Percentiles rank a stretch among this genome's conserved stretches.
Conservation (phyloP, 2,797 vertebrate species). For the Lophius americanus region DNA sequence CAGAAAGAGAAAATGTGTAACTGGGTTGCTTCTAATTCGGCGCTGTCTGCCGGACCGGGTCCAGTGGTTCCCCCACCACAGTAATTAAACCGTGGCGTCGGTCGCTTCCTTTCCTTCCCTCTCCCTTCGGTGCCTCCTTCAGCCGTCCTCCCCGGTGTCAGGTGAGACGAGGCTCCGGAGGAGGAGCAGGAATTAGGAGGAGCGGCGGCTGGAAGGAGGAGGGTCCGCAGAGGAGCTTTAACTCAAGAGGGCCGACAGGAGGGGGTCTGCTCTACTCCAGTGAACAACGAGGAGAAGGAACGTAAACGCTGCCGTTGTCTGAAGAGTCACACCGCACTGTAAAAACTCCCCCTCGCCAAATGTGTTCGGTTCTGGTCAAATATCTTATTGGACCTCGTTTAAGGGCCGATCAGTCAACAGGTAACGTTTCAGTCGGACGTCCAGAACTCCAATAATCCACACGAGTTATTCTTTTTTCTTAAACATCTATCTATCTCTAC, state of each 20-base stretch:
- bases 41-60: conserved; percentile 80
- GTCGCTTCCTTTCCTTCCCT: conserved; percentile 33
- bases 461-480: no score
- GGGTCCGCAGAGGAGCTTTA: conserved; percentile 33
- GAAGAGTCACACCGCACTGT: no score
- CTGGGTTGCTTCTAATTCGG: conserved; percentile 74
- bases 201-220: conserved; percentile 50
- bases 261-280: conserved; percentile 38
- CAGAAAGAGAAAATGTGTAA: conserved; percentile 60
- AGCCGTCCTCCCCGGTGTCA: conserved; percentile 68
- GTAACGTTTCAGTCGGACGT: no score
- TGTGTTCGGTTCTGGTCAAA: no score
- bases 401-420: no score
- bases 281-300: conserved; percentile 45
- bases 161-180: conserved; percentile 79
- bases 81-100: conserved; percentile 86
- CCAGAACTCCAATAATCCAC: no score
- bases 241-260: conserved; percentile 55
- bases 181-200: conserved; percentile 75
- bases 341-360: no score
- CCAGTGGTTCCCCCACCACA: conserved; percentile 78
- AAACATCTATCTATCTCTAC: no score
- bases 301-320: conserved; percentile 16
- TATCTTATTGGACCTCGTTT: no score
- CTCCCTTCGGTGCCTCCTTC: conserved; percentile 40